Evolutionary conservation across 2,797 vertebrate species (phyloP), one percentile per base, ranked within the genome.

Genomic region (Loris lydekkerianus): DNA sequence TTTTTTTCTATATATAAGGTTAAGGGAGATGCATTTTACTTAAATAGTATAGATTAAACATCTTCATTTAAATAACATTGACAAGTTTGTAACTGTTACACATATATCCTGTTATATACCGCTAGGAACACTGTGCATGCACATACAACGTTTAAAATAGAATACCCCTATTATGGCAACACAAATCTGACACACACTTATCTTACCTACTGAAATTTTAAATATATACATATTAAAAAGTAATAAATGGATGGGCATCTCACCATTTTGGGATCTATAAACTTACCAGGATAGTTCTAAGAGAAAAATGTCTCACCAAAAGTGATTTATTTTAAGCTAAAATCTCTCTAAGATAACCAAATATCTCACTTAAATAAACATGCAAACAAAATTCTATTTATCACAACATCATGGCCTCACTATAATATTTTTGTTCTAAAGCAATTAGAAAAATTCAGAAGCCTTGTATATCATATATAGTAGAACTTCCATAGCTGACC

Each of bases 21-120:
- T 98, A 98, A 97, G 92, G 86, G 97, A 95, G 96, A 96, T 96
- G 98, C 97, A 97, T 97, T 97, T 90, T 92, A 98, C 97, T 96
- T 96, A 77, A 84, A 97, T 98, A 96, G 97, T 93, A 96, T 63
- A 53, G 83, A 95, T 98, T 95, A 95, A 63, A 76, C 96, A 65
- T 88, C 8, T 86, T 87, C 95, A 94, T 96, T 98, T 89, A 96
- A 89, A 87, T 43, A 86, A 78, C 86, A 94, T 65, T 86, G 88
- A 81, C 31, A 69, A 83, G 27, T 86, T 1, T 83, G 43, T 91
- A 58, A 83, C 85, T 91, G 6, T 67, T 96, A 81, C 17, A 86
- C 80, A 70, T 73, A 65, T 58, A 88, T 96, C 34, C 87, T 56
- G 69, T 73, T 65, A 15, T 75, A 23, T 83, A 53, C 61, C 82